Evolutionary conservation across 2,888 invertebrate genomes (phyloP).

Genomic region (Aphelenchoides bicaudatus): DNA sequence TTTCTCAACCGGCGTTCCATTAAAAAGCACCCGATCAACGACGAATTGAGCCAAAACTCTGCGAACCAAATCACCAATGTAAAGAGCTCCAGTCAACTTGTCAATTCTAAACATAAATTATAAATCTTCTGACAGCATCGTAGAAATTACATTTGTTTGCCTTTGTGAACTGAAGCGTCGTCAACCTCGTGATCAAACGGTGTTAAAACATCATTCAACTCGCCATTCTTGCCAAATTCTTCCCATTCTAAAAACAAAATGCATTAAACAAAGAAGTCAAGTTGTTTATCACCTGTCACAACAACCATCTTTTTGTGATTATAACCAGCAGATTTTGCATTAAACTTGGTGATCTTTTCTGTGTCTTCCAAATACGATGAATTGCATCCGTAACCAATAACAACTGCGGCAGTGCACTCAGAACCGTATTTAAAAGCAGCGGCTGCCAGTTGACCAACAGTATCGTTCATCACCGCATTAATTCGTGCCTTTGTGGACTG

Average conservation of each 20-base stretch:
- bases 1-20: constrained; percentile 51
- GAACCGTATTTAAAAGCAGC: constrained; percentile 57
- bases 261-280: too few relatives aligned
- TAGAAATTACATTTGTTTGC: constrained; percentile 56
- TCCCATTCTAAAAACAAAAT: too few relatives aligned
- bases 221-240: constrained; percentile 60
- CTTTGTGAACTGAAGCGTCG: constrained; percentile 56
- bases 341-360: constrained; percentile 56
- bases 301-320: constrained; percentile 58
- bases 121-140: not conserved
- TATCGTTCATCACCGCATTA: constrained; percentile 61
- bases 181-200: constrained; percentile 58
- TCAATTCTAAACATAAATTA: constrained; percentile 51
- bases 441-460: constrained; percentile 60
- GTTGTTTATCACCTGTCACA: too few relatives aligned
- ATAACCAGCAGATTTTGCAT: constrained; percentile 48
- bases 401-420: constrained; percentile 58
- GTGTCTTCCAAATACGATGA: constrained; percentile 60
- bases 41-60: constrained; percentile 54
- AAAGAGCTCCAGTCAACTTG: constrained; percentile 61
- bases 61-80: constrained; percentile 60
- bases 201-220: constrained; percentile 56
- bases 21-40: constrained; percentile 54
- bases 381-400: constrained; percentile 61
- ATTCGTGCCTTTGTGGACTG: constrained; percentile 58